Evolutionary conservation across 2,113 vertebrate genomes (phyloP).

Genomic region (Halichoeres trimaculatus): DNA sequence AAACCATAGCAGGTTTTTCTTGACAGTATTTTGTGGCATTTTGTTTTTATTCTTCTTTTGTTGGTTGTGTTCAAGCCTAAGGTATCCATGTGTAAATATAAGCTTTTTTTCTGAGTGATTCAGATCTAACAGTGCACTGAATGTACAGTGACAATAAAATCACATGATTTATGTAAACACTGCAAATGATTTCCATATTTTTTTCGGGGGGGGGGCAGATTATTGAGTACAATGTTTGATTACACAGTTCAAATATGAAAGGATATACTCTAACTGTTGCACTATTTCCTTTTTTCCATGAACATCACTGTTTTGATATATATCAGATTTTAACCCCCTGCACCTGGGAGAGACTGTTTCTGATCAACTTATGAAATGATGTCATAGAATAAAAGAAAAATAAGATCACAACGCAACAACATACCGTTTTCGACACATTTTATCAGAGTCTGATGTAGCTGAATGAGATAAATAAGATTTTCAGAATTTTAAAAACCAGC

Average conservation of each 20-base stretch:
- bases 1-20: slow-evolving; percentile 52
- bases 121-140: slow-evolving; percentile 77
- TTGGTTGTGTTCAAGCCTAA: slow-evolving; percentile 76
- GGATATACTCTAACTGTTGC: no score
- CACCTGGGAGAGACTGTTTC: no score
- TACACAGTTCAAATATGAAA: neutral
- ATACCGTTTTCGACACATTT: no score
- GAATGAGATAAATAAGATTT: no score
- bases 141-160: slow-evolving; percentile 83
- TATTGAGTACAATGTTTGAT: neutral
- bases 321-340: no score
- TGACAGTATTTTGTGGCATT: slow-evolving; percentile 67
- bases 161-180: slow-evolving; percentile 77
- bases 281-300: no score
- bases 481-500: no score
- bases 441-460: no score
- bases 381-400: no score
- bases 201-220: neutral
- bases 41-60: slow-evolving; percentile 66
- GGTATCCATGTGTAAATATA: slow-evolving; percentile 79
- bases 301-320: no score
- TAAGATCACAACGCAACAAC: no score
- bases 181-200: slow-evolving; percentile 38
- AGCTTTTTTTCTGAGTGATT: slow-evolving; percentile 68
- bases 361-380: no score